Conservation (phyloP, 2,113 vertebrate species). For the Monarcha castaneiventris region DNA sequence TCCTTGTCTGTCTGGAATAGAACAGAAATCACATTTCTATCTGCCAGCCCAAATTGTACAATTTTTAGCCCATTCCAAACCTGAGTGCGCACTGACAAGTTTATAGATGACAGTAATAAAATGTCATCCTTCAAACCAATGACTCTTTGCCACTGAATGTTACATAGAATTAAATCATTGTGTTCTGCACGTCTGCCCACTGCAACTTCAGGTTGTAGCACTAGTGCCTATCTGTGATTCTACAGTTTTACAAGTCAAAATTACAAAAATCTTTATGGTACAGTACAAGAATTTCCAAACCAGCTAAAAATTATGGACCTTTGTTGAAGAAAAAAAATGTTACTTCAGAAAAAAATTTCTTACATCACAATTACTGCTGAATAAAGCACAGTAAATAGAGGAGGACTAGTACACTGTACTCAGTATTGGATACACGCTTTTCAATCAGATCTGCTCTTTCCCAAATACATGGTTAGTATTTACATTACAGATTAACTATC, state of each 20-base stretch:
- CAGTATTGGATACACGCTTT: neutral
- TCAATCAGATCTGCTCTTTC: neutral
- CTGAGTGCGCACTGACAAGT: neutral
- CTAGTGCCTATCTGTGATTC: neutral
- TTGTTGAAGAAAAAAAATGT: neutral
- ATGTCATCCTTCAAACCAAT: neutral
- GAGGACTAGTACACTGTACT: neutral
- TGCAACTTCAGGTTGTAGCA: neutral
- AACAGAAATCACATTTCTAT: neutral
- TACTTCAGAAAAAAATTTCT: neutral
- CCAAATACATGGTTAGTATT: neutral
- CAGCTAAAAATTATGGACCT: neutral
- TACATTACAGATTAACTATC: neutral
- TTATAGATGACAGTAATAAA: neutral
- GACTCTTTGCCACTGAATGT: neutral
- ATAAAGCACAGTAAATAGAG: neutral
- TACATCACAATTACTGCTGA: neutral
- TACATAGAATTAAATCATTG: neutral
- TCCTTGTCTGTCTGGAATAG: neutral
- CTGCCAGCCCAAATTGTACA: fast-evolving
- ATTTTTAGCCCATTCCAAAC: neutral
- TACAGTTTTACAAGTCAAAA: neutral
- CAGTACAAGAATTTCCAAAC: neutral
- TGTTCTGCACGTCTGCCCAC: neutral
- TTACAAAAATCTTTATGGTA: neutral